A percentile compares a stretch with the other conserved stretches of the same genome.
phyloP scores from a whole-genome alignment of 1,140 invertebrate species.

The Saccostrea cuccullata region DNA sequence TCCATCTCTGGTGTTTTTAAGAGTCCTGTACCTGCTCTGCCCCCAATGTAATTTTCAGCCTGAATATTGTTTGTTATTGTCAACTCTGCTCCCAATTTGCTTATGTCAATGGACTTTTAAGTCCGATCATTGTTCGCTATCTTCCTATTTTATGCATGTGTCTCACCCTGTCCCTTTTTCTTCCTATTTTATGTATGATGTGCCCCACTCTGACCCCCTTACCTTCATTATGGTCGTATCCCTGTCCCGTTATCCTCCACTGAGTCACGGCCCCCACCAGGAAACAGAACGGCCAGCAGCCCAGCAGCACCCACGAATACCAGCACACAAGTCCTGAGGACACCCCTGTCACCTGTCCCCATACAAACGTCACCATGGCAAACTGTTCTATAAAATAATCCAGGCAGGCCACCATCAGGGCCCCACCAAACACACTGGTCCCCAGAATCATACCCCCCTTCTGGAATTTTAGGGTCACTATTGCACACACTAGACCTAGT shows the following conservation, averaged over 20 bases:
- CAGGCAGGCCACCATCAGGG: constrained; percentile 84
- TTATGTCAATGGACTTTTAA: too few species aligned
- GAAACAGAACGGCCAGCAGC: constrained; percentile 86
- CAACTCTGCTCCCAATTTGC: too few species aligned
- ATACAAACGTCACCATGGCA: constrained; percentile 86
- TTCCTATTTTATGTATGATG: too few species aligned
- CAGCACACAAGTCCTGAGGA: constrained; percentile 83
- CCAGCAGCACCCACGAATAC: constrained; percentile 87
- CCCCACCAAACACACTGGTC: constrained; percentile 88
- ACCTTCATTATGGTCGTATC: constrained; percentile 82
- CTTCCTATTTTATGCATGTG: background rate
- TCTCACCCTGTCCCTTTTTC: background rate
- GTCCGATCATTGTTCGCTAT: too few species aligned
- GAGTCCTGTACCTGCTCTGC: too few species aligned
- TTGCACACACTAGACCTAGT: constrained; percentile 85
- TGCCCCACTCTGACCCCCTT: constrained; percentile 43
- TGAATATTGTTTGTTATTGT: too few species aligned
- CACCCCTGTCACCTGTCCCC: constrained; percentile 79
- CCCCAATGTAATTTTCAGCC: too few species aligned
- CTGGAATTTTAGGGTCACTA: constrained; percentile 87
- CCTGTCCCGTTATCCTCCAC: constrained; percentile 85
- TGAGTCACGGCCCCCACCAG: constrained; percentile 85
- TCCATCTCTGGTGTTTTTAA: too few species aligned
- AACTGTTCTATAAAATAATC: constrained; percentile 89
- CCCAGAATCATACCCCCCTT: constrained; percentile 86